These are phyloP conservation scores for Pseudomyrmex concolor DNA, from an alignment of 1,140 invertebrate genomes.

Conservation along the genomic window DNA sequence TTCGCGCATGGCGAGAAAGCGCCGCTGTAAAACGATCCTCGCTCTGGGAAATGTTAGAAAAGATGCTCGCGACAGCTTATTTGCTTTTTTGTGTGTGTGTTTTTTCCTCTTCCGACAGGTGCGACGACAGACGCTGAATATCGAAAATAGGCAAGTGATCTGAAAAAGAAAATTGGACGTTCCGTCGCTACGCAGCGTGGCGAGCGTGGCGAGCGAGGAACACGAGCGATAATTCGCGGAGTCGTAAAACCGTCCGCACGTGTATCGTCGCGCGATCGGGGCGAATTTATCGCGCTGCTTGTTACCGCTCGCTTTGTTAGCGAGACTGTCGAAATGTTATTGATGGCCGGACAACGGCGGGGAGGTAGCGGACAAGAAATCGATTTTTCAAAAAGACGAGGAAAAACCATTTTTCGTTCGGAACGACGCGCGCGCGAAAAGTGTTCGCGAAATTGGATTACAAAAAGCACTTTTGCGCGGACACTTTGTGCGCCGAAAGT, in stretches of 20 bases:
- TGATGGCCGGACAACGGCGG: conserved; percentile 44
- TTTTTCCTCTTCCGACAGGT: neutral
- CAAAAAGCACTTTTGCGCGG: neutral
- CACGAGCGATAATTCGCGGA: conserved; percentile 54
- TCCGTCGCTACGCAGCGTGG: conserved; percentile 19
- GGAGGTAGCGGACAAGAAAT: conserved; percentile 38
- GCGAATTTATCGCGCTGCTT: conserved; percentile 53
- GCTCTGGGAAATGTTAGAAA: conserved; percentile 1
- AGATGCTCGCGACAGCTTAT: neutral
- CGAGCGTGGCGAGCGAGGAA: conserved; percentile 7
- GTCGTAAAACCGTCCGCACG: conserved; percentile 26
- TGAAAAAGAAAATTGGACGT: conserved; percentile 41
- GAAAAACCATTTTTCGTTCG: neutral
- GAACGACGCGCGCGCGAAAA: neutral
- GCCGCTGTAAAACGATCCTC: conserved; percentile 37
- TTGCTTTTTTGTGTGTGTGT: neutral
- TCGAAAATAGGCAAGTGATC: conserved; percentile 33
- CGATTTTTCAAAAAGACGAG: conserved; percentile 26
- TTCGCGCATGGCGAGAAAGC: conserved; percentile 28
- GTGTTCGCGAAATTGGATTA: neutral
- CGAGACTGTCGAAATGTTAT: conserved; percentile 56
- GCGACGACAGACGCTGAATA: neutral
- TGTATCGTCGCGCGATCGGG: conserved; percentile 34
- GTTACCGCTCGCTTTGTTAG: conserved; percentile 56
- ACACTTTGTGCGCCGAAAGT: too few relatives aligned